Percentiles rank a stretch among this genome's conserved stretches.
Evolutionary conservation across 2,113 vertebrate genomes (phyloP).

Genomic region (Onychorhynchus coronatus): DNA sequence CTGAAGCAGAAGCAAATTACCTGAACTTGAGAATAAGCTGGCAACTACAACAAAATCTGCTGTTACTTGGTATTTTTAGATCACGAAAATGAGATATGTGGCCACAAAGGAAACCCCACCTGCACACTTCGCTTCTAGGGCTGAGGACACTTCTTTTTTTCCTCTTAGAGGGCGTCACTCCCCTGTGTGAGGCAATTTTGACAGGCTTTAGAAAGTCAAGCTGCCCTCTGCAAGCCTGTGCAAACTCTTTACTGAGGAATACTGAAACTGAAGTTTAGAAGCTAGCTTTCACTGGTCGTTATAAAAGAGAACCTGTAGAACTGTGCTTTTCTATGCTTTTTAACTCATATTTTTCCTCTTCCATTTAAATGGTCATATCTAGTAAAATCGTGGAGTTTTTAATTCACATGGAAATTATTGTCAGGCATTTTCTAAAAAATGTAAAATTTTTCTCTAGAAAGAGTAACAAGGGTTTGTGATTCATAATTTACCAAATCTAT

Average conservation of each 20-base stretch:
- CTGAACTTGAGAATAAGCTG: neutral
- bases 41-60: neutral
- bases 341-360: neutral
- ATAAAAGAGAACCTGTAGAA: neutral
- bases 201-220: slow-evolving; percentile 17
- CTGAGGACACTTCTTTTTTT: neutral
- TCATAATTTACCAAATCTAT: neutral
- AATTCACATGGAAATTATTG: neutral
- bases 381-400: neutral
- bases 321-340: neutral
- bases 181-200: neutral
- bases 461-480: neutral
- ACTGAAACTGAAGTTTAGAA: neutral
- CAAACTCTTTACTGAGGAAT: neutral
- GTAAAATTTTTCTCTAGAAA: neutral
- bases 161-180: neutral
- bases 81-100: neutral
- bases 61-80: slow-evolving; percentile 37
- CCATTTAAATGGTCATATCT: neutral
- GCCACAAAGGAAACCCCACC: slow-evolving; percentile 62
- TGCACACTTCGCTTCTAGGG: neutral
- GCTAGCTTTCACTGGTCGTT: neutral
- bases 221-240: neutral
- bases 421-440: neutral
- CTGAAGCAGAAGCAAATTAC: neutral